Evolutionary conservation across 1,140 invertebrate genomes (phyloP).

Genomic region (Hermetia illucens): DNA sequence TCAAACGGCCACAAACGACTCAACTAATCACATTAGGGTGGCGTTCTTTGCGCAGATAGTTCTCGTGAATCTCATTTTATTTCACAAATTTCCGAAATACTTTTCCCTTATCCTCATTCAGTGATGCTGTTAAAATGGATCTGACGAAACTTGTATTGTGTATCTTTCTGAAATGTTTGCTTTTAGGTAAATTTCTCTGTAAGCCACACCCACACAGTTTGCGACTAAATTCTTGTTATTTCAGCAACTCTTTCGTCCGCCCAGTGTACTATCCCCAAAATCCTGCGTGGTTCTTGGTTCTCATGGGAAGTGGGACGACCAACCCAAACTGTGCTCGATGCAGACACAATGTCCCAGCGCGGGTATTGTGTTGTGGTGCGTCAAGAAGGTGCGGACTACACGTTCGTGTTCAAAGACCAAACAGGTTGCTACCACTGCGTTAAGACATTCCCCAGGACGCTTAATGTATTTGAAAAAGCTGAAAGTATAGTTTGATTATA

Average conservation of each 20-base stretch:
- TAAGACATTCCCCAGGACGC: slow-evolving; percentile 66
- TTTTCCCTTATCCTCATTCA: too few relatives aligned
- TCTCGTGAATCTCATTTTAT: too few relatives aligned
- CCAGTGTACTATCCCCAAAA: slow-evolving; percentile 49
- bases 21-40: too few relatives aligned
- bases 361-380: slow-evolving; percentile 58
- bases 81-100: too few relatives aligned
- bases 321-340: slow-evolving; percentile 70
- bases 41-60: too few relatives aligned
- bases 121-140: too few relatives aligned
- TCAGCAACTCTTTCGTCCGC: background rate
- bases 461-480: slow-evolving; percentile 82
- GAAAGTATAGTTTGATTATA: slow-evolving; percentile 43
- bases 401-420: slow-evolving; percentile 59
- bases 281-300: slow-evolving; percentile 76
- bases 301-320: slow-evolving; percentile 78
- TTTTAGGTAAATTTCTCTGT: too few relatives aligned
- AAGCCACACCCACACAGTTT: too few relatives aligned
- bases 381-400: slow-evolving; percentile 69
- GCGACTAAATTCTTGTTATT: too few relatives aligned
- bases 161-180: too few relatives aligned
- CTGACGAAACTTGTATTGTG: too few relatives aligned
- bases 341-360: slow-evolving; percentile 52
- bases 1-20: too few relatives aligned
- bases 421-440: slow-evolving; percentile 69